phyloP scores from a whole-genome alignment of 2,888 invertebrate genomes.

The Drosophila greeni region DNA sequence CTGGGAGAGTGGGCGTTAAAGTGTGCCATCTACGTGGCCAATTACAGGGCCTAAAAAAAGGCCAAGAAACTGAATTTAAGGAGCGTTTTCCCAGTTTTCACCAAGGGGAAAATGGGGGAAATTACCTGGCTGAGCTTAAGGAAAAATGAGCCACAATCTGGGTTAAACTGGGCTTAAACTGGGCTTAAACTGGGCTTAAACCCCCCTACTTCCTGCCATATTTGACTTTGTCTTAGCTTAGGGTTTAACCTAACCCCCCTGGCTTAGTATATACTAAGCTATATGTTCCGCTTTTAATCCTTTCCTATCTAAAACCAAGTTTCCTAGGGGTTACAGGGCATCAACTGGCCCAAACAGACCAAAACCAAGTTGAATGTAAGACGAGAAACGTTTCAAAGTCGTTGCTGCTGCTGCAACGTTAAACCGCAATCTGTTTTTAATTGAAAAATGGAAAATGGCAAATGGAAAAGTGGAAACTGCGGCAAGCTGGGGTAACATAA shows the following conservation, averaged over 20 bases:
- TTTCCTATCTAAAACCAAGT: not conserved
- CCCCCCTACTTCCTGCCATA: not conserved
- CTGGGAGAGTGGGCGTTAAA: constrained; percentile 30
- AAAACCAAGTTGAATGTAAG: constrained; percentile 48
- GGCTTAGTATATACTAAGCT: not conserved
- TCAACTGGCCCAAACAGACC: constrained; percentile 11
- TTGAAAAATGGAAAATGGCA: constrained; percentile 49
- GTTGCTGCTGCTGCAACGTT: constrained; percentile 42
- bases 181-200: not conserved
- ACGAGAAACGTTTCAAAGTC: constrained; percentile 70
- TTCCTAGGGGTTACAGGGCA: constrained; percentile 4
- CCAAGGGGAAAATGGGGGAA: not conserved
- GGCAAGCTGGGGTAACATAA: constrained; percentile 28
- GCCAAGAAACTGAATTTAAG: too few relatives aligned
- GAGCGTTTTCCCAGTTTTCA: constrained; percentile 3
- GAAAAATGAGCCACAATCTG: too few relatives aligned
- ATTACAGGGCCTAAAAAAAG: constrained; percentile 16
- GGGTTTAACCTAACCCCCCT: not conserved
- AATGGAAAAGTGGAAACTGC: constrained; percentile 16
- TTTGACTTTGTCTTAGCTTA: not conserved
- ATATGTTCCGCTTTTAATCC: constrained; percentile 1
- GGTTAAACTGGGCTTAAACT: not conserved
- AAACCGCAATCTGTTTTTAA: constrained; percentile 68
- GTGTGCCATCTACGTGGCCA: constrained; percentile 33
- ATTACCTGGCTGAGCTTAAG: too few relatives aligned